Base-by-base conservation (phyloP, 2,888 invertebrate genomes). In the Allolobophora icterica region DNA sequence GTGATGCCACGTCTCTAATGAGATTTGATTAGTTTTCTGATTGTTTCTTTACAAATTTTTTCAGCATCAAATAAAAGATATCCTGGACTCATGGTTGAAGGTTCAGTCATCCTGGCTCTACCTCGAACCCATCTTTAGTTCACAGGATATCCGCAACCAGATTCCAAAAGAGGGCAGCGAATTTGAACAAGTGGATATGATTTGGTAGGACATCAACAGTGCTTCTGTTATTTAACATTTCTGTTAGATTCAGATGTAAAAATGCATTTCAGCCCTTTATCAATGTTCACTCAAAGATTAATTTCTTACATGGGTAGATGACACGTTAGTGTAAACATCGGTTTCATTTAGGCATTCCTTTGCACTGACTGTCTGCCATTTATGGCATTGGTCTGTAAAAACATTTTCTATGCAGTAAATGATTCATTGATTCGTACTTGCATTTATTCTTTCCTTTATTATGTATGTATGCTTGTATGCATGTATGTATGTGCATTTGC, bases 71-170 rank as follows among this genome's bases (percentile, higher is more conserved):
- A 94, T 95, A 94, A 94, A 94, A 92, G 94, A 93, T 38, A 95
- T 95, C 35, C 91, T 95, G 84, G 95, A 95, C 90, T 94, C 95
- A 8, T 95, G 95, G 95, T 93, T 95, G 91, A 94, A 94, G 92
- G 95, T 95, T 1, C 95, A 95, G 92, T 94, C 95, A 21, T 94
- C 95, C 52, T 95, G 95, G 95, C 93, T 95, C 58, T 95, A 95
- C 92, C 93, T 95, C 90, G 95, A 95, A 91, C 95, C 95, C 11
- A 95, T 95, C 90, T 95, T 95, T 93, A 94, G 95, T 38, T 95
- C 95, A 8, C 94, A 94, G 90, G 95, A 95, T 92, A 95, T 95
- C 90, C 93, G 95, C 21, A 94, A 94, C 91, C 95, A 95, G 93
- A 95, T 95, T 52, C 95, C 95, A 15, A 94, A 94, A 38, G 95